These are phyloP conservation scores for Pocillopora damicornis DNA, from an alignment of 64 coral and sea anemone species.

Conservation along the genomic window DNA sequence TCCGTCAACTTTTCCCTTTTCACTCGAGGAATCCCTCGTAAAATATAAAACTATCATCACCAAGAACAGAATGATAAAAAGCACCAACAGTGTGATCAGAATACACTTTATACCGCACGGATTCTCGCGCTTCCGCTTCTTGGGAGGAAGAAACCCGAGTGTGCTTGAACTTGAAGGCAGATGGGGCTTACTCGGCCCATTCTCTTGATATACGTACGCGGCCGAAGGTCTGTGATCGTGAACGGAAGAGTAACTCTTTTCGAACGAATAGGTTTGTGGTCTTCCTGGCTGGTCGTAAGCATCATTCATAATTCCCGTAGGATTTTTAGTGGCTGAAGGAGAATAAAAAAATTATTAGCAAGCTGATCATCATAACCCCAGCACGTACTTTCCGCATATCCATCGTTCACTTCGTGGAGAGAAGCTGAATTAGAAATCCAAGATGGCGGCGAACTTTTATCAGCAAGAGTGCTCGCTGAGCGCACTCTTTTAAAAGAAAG, in stretches of 20 bases:
- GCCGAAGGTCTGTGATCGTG: not conserved
- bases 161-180: not conserved
- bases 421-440: no score
- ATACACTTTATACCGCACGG: not conserved
- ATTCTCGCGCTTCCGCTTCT: not conserved
- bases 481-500: no score
- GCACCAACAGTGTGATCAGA: not conserved
- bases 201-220: not conserved
- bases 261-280: not conserved
- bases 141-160: not conserved
- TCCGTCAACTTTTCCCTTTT: not conserved
- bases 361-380: no score
- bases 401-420: no score
- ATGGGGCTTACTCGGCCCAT: not conserved
- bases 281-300: constrained; percentile 6
- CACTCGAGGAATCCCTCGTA: not conserved
- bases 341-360: not conserved
- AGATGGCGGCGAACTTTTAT: no score
- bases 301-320: constrained; percentile 3
- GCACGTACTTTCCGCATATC: no score
- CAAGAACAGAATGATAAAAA: constrained; percentile 1
- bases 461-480: no score
- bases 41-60: constrained; percentile 7
- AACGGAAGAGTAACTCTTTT: not conserved
- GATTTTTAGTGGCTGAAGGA: constrained; percentile 12